Evolutionary conservation across 1,140 invertebrate species (phyloP).

Genomic region (Sitobion miscanthi): DNA sequence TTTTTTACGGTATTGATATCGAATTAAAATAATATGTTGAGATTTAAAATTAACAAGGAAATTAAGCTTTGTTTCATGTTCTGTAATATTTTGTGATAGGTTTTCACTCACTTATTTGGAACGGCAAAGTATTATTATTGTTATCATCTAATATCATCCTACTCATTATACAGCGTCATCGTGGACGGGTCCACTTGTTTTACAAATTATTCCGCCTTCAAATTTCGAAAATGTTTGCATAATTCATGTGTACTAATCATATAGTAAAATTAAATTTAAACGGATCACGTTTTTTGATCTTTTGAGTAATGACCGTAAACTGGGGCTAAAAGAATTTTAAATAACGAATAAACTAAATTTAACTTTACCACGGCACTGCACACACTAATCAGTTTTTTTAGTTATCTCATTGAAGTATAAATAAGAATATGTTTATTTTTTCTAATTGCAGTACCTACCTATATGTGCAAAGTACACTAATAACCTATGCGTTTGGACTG

Average conservation of each 20-base stretch:
- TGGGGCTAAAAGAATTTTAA: neutral
- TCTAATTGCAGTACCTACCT: neutral
- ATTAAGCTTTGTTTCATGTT: neutral
- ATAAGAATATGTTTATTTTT: neutral
- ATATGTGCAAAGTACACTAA: neutral
- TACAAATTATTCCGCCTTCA: neutral
- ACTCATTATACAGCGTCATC: neutral
- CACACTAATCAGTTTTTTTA: neutral
- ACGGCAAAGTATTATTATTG: neutral
- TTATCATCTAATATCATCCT: neutral
- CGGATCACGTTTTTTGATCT: neutral
- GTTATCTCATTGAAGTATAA: neutral
- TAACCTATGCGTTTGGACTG: neutral
- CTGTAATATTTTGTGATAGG: neutral
- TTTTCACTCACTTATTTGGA: neutral
- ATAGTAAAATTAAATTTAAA: constrained; percentile 1
- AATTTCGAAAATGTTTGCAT: neutral
- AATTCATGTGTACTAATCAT: neutral
- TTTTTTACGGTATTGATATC: neutral
- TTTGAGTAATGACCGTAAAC: neutral
- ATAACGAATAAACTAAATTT: constrained; percentile 5
- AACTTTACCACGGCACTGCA: neutral
- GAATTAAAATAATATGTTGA: neutral
- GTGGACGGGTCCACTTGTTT: neutral
- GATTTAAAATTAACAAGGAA: neutral